These are phyloP conservation scores for Platysteira castanea DNA, from an alignment of 2,113 vertebrate genomes.

Conservation along the genomic window DNA sequence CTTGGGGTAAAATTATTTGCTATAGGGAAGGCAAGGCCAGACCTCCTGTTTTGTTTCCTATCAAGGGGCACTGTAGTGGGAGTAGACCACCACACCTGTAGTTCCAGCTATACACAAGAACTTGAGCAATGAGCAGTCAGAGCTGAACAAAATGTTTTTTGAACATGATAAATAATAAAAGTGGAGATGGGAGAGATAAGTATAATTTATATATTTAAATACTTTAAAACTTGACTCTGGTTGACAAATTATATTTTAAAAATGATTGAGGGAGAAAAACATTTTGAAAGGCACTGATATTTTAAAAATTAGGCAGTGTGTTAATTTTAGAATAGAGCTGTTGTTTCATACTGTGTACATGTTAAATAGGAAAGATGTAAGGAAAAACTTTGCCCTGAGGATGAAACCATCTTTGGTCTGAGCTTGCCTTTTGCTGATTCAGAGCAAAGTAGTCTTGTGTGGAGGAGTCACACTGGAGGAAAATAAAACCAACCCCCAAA, in stretches of 20 bases:
- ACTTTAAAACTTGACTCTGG: background rate
- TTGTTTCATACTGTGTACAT: background rate
- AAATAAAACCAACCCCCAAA: background rate
- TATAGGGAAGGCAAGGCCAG: background rate
- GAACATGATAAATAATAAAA: background rate
- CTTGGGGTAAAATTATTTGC: background rate
- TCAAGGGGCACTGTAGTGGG: background rate
- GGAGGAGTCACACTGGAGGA: background rate
- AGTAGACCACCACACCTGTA: background rate
- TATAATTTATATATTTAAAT: background rate
- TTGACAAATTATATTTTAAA: background rate
- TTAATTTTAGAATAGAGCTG: background rate
- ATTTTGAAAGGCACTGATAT: background rate
- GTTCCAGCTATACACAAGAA: background rate
- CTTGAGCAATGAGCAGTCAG: background rate
- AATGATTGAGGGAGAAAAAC: background rate
- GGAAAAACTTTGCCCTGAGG: background rate
- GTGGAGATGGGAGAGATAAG: background rate
- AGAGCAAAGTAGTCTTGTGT: background rate
- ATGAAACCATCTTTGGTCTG: background rate
- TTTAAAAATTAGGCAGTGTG: background rate
- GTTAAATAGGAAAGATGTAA: background rate
- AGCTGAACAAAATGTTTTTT: background rate
- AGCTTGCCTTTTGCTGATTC: background rate
- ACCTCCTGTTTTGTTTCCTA: background rate